phyloP scores from a whole-genome alignment of 2,113 vertebrate species.

The Leptobrachium ailaonicum region DNA sequence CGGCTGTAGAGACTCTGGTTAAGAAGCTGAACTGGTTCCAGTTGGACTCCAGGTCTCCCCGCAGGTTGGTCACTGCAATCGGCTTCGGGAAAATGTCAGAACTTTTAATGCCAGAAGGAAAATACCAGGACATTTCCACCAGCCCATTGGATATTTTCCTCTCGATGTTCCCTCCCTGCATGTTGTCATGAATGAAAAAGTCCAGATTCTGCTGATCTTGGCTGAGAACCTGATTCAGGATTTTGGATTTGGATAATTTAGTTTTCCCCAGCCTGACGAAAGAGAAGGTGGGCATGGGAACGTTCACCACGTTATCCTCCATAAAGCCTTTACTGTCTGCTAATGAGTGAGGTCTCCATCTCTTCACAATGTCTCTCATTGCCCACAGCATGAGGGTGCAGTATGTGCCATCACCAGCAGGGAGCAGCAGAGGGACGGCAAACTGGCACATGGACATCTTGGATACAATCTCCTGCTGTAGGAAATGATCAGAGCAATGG shows the following conservation, averaged over 20 bases:
- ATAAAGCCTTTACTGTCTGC: constrained; percentile 20
- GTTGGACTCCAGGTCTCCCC: constrained; percentile 60
- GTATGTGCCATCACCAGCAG: constrained; percentile 60
- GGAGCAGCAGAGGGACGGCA: constrained; percentile 77
- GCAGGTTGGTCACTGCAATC: constrained; percentile 58
- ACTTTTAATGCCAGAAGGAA: constrained; percentile 56
- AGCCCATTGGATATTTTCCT: constrained; percentile 72
- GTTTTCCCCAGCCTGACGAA: constrained; percentile 71
- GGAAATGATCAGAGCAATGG: constrained; percentile 69
- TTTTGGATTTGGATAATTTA: constrained; percentile 72
- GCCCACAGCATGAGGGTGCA: constrained; percentile 68
- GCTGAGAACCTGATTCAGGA: constrained; percentile 70
- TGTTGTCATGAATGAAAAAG: constrained; percentile 69
- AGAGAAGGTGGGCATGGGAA: constrained; percentile 71
- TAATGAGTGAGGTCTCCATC: constrained; percentile 51
- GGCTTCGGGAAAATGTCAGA: constrained; percentile 59
- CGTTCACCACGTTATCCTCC: constrained; percentile 57
- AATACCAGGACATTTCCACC: constrained; percentile 73
- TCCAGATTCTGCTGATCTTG: constrained; percentile 60
- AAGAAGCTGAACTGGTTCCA: constrained; percentile 62
- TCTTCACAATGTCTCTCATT: constrained; percentile 62
- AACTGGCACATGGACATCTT: constrained; percentile 74
- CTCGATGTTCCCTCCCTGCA: constrained; percentile 58
- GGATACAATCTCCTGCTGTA: constrained; percentile 66
- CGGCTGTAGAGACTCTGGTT: constrained; percentile 53